Percentiles rank a stretch among this genome's conserved stretches.
Conservation (phyloP, 1,140 invertebrate genomes). For the Euschistus heros region DNA sequence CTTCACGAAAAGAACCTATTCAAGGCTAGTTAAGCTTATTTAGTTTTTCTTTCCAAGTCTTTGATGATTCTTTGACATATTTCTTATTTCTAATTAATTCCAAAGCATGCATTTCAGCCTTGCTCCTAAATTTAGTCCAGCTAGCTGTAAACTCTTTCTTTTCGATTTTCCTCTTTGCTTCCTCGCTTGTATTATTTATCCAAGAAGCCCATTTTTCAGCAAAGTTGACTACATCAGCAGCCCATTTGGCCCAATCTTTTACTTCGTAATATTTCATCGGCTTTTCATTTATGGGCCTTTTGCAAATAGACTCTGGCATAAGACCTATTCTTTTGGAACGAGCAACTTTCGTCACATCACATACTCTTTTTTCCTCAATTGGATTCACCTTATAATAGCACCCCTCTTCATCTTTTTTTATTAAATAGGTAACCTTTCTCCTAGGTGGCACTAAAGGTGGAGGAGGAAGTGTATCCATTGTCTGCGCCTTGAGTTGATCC, state of each 20-base stretch:
- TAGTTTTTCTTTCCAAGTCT: constrained; percentile 14
- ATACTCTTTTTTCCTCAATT: not conserved
- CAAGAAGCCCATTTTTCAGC: constrained; percentile 19
- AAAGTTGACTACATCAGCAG: constrained; percentile 2
- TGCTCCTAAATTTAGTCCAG: constrained; percentile 11
- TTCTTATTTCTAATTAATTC: constrained; percentile 23
- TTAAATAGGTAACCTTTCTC: not conserved
- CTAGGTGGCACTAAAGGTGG: not conserved
- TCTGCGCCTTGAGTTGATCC: not conserved
- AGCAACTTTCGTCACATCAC: not conserved
- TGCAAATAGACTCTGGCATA: not conserved
- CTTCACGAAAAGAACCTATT: too few species aligned
- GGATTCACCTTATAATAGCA: not conserved
- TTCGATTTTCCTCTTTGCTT: constrained; percentile 13
- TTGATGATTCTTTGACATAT: not conserved
- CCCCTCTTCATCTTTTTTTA: not conserved
- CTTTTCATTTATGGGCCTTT: not conserved
- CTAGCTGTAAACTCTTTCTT: not conserved
- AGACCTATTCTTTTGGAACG: not conserved
- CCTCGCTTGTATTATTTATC: constrained; percentile 13
- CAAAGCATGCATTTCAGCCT: constrained; percentile 11
- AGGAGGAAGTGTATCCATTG: not conserved
- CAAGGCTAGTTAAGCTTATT: not conserved
- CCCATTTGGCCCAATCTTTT: constrained; percentile 21
- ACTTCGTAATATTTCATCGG: not conserved